A percentile compares a stretch with the other conserved stretches of the same genome.
phyloP scores from a whole-genome alignment of 92 coral and sea anemone species.

The Phymanthus crucifer region DNA sequence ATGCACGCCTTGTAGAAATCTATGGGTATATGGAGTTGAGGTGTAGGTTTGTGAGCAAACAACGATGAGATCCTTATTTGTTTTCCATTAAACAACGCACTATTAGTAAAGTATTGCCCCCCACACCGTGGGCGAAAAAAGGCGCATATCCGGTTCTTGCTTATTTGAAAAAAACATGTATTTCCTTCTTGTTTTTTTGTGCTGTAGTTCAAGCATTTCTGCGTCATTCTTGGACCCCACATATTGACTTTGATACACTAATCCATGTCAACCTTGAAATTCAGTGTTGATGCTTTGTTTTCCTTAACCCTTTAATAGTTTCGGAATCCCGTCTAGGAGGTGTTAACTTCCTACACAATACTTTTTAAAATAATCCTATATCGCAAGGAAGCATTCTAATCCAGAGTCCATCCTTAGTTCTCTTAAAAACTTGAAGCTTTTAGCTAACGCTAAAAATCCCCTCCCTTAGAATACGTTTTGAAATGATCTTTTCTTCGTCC shows the following conservation, averaged over 20 bases:
- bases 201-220: not conserved
- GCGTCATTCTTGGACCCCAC: conserved; percentile 2
- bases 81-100: not conserved
- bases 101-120: not conserved
- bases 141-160: conserved; percentile 2
- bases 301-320: not conserved
- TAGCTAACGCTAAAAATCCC: not conserved
- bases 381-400: no score
- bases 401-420: no score
- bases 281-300: not conserved
- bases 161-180: not conserved
- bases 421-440: no score
- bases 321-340: not conserved
- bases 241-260: not conserved
- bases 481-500: not conserved
- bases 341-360: no score
- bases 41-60: not conserved
- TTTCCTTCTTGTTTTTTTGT: not conserved
- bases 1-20: no score
- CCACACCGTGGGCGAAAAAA: not conserved
- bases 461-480: not conserved
- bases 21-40: no score
- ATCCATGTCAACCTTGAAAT: not conserved
- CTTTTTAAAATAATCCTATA: no score
- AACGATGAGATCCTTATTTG: not conserved